Evolutionary conservation across 2,797 vertebrate genomes (phyloP).

Genomic region (Enoplosus armatus): DNA sequence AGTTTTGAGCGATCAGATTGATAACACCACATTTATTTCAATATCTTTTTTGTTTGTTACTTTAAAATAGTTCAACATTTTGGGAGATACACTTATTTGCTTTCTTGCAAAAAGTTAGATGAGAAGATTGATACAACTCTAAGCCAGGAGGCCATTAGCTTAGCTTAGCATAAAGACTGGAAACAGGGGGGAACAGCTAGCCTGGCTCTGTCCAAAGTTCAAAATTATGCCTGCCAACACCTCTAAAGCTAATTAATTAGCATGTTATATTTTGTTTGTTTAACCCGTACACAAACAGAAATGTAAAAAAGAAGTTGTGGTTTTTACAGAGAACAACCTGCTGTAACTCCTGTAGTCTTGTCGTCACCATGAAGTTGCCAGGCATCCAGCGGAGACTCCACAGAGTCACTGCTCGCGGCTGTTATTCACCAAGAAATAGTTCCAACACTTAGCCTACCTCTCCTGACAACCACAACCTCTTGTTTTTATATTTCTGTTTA

Average conservation of each 20-base stretch:
- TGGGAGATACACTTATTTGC: neutral
- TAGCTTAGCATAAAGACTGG: constrained; percentile 11
- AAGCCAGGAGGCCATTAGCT: neutral
- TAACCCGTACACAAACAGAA: neutral
- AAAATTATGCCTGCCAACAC: neutral
- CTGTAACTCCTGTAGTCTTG: neutral
- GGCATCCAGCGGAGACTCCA: neutral
- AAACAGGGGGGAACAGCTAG: neutral
- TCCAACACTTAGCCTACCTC: neutral
- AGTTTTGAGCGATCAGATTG: neutral
- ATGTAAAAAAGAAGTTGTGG: neutral
- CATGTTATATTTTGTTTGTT: neutral
- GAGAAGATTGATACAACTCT: neutral
- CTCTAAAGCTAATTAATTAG: neutral
- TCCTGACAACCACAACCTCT: neutral
- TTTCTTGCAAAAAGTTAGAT: neutral
- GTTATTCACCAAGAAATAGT: neutral
- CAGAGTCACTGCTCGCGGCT: neutral
- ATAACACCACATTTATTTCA: neutral
- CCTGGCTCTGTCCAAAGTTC: neutral
- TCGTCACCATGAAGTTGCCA: neutral
- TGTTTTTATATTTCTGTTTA: neutral
- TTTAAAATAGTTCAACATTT: constrained; percentile 6
- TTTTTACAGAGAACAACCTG: neutral
- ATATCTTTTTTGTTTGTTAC: neutral